Evolutionary conservation across 2,797 vertebrate genomes (phyloP), one percentile per base, ranked within the genome.

Genomic region (Arctocebus calabarensis): DNA sequence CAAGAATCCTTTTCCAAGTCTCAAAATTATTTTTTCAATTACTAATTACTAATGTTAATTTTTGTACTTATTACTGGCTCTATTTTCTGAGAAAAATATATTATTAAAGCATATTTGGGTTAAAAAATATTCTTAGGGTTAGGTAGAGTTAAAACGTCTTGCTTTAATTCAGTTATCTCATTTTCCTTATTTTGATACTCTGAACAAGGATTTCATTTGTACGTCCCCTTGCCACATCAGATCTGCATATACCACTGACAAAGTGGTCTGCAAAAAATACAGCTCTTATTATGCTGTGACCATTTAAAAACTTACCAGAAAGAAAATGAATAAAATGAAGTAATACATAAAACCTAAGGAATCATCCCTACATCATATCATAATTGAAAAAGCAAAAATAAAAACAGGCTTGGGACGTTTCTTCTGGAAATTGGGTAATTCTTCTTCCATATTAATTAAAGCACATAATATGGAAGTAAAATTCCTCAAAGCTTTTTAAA

Each of bases 21-120:
- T 94, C 37, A 94, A 2, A 55, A 71, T 71, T 89, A 12, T 77
- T 78, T 85, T 77, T 92, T 77, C 27, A 74, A 2, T 87, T 87
- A 59, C 64, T 73, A 87, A 10, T 92, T n/a, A n/a, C n/a, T n/a
- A n/a, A n/a, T n/a, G 22, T 77, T 57, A 92, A 89, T 85, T 92
- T 27, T 37, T n/a, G 0, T 40, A 7, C 5, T 91, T 88, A 34
- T 19, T 55, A 19, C 59, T 94, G 34, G 73, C 61, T 82, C 89
- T 0, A 86, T 85, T 91, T 95, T 94, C 40, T 23, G 61, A 92
- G 68, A 13, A 90, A 83, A 84, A 55, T 95, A 0, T 86, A 59
- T 90, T 77, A 83, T 22, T 66, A 6, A 32, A 27, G 2, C 68
- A 34, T 88, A 17, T 62, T 45, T 52, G 3, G 9, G 22, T 87